Conservation (phyloP, 1,140 invertebrate genomes). For the Myzus persicae region DNA sequence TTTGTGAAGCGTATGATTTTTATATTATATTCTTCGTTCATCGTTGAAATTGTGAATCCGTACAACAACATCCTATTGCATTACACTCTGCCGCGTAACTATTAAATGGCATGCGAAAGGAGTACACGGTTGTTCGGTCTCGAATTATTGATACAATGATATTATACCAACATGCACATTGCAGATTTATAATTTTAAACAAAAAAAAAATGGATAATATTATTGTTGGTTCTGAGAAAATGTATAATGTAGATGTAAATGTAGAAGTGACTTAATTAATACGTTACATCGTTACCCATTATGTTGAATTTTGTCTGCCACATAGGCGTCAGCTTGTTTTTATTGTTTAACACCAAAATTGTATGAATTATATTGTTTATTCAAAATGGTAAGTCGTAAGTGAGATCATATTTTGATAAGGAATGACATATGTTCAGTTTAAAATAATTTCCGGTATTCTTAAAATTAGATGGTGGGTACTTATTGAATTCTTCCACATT, state of each 20-base stretch:
- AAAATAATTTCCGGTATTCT: background rate
- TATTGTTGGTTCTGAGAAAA: background rate
- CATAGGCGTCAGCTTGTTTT: background rate
- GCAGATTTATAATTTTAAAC: background rate
- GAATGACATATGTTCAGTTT: background rate
- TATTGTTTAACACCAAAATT: background rate
- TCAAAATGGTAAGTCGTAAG: background rate
- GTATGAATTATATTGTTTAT: background rate
- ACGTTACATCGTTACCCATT: background rate
- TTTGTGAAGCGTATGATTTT: constrained; percentile 17
- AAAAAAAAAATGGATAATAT: background rate
- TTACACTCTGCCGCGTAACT: background rate
- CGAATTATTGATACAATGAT: background rate
- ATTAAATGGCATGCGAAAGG: background rate
- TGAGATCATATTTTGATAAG: background rate
- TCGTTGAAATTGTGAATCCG: constrained; percentile 29
- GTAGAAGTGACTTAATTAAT: background rate
- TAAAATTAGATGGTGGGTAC: background rate
- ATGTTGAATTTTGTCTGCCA: background rate
- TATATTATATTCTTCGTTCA: background rate
- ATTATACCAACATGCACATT: background rate
- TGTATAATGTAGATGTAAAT: no score
- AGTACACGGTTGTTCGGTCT: background rate
- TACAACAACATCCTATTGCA: constrained; percentile 24
- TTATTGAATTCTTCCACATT: background rate